These are phyloP conservation scores for Oophaga pumilio DNA, from an alignment of 2,113 vertebrate genomes.

Conservation along the genomic window DNA sequence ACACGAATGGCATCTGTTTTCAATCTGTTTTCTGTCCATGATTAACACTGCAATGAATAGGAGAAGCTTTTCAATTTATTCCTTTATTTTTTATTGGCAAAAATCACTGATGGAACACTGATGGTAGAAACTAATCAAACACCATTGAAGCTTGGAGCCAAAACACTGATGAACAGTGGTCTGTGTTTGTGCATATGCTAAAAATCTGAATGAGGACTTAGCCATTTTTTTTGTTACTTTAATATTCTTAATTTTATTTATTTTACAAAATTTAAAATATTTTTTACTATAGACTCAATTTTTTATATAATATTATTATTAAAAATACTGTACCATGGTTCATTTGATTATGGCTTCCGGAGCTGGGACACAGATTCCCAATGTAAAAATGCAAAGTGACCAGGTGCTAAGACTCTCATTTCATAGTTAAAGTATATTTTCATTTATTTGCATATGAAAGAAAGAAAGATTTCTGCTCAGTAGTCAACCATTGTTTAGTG, in stretches of 20 bases:
- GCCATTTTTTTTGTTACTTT: too few relatives aligned
- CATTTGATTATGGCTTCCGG: conserved; percentile 5
- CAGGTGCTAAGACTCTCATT: neutral
- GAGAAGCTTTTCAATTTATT: too few relatives aligned
- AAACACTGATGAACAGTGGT: too few relatives aligned
- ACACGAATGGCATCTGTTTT: too few relatives aligned
- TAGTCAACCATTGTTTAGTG: neutral
- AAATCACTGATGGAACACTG: too few relatives aligned
- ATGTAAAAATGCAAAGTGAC: conserved; percentile 18
- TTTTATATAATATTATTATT: neutral
- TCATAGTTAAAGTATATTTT: conserved; percentile 19
- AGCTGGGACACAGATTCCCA: neutral
- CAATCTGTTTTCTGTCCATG: too few relatives aligned
- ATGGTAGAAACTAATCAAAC: too few relatives aligned
- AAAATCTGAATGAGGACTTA: too few relatives aligned
- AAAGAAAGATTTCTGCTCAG: neutral
- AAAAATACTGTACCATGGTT: neutral
- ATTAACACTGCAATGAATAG: too few relatives aligned
- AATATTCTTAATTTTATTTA: neutral
- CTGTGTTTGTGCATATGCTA: too few relatives aligned
- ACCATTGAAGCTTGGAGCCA: too few relatives aligned
- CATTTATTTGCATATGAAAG: conserved; percentile 35
- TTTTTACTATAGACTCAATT: neutral
- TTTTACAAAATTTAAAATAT: neutral
- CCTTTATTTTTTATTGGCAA: too few relatives aligned